Base-by-base conservation (phyloP, 1,140 invertebrate genomes). In the Nautilus pompilius region DNA sequence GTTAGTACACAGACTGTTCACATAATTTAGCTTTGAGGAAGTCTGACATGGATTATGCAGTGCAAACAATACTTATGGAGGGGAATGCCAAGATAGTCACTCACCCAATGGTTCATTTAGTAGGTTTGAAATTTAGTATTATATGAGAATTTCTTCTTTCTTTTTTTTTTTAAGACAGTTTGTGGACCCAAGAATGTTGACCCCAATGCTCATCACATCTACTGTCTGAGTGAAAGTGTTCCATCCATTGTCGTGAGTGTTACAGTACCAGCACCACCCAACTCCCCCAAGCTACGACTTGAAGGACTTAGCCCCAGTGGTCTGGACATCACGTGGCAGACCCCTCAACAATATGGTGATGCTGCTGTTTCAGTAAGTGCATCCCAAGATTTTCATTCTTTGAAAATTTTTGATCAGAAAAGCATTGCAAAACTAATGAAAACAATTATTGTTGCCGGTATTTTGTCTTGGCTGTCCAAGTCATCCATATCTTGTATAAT, bases 281-380 rank as follows among this genome's bases (percentile, higher is more conserved):
- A 75, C 58, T 80, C 82, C 6, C 80, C 81, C 13, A 75, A 76
- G 34, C 66, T 83, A 17, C 61, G 74, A 15, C 67, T 83, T 17
- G 80, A 82, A 36, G 74, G 78, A 13, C 72, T 83, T 61, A 72
- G 73, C 32, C 71, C 77, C 10, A 72, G 79, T 5, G 82, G 82
- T 4, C 76, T 83, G 51, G 78, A 80, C 63, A 68, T 83, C 45
- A 79, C 76, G 13, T 83, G 82, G 82, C 67, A 75, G 36, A 69
- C 70, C 13, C 80, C 79, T 3, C 79, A 83, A 61, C 80, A 83
- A 62, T 76, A 73, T 55, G 80, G 79, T 20, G 81, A 82, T 67
- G 80, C 78, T 32, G 65, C 58, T n/a, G 73, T 82, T 29, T 80
- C 79, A 24, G 80, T 82, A 67, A 72, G 77, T 71, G 36, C 10